A percentile compares a stretch with the other conserved stretches of the same genome.
Evolutionary conservation across 2,113 vertebrate genomes (phyloP).

Genomic region (Passer domesticus): DNA sequence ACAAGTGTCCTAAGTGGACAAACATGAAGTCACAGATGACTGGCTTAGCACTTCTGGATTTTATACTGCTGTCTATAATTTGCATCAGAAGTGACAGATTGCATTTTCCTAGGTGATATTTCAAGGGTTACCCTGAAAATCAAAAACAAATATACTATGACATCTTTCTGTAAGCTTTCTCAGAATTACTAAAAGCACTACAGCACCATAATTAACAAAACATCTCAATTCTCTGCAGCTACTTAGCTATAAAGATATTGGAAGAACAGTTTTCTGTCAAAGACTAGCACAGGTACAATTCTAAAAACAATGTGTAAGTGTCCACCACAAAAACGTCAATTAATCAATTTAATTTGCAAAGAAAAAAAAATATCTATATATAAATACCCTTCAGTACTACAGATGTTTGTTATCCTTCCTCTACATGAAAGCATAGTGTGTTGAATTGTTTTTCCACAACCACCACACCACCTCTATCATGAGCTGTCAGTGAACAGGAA

Average conservation of each 20-base stretch:
- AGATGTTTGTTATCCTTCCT: not conserved
- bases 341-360: not conserved
- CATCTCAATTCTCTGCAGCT: not conserved
- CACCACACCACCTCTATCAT: not conserved
- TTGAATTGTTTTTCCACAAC: rapidly evolving
- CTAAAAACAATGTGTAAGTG: not conserved
- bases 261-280: not conserved
- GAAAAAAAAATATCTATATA: not conserved
- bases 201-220: not conserved
- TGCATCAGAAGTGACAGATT: not conserved
- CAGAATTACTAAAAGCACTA: not conserved
- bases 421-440: not conserved
- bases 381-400: not conserved
- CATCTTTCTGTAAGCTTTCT: not conserved
- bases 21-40: not conserved
- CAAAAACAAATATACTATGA: not conserved
- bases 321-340: not conserved
- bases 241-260: not conserved
- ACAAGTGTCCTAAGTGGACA: not conserved
- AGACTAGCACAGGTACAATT: not conserved
- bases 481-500: not conserved
- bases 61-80: not conserved
- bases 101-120: not conserved
- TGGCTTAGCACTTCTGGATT: not conserved
- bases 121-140: not conserved